phyloP scores from a whole-genome alignment of 2,888 invertebrate genomes.

The Leptinotarsa haldemani region DNA sequence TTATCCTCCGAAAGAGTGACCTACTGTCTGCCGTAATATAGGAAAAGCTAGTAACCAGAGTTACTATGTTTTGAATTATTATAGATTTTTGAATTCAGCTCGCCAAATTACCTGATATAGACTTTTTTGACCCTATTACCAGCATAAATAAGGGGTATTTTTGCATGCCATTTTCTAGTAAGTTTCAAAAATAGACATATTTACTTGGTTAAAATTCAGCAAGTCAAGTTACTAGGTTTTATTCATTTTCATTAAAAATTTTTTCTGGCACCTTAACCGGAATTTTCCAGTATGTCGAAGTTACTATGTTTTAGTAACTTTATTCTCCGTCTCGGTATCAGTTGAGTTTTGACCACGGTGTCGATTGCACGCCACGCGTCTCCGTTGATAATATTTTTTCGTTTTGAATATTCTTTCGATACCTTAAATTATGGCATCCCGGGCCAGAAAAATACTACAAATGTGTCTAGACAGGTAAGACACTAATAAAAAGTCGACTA shows the following conservation, averaged over 20 bases:
- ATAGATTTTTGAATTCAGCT: background rate
- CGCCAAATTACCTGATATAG: background rate
- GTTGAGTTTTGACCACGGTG: background rate
- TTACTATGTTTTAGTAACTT: background rate
- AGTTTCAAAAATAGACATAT: background rate
- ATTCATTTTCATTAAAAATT: background rate
- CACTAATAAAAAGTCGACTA: background rate
- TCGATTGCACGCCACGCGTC: background rate
- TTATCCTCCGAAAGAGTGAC: too few species aligned
- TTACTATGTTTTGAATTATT: constrained; percentile 7
- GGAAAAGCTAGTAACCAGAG: constrained; percentile 10
- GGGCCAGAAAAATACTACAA: constrained; percentile 3
- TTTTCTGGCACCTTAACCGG: background rate
- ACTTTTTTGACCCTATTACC: background rate
- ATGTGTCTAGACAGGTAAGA: background rate
- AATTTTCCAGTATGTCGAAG: background rate
- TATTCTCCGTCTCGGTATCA: background rate
- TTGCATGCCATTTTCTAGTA: background rate
- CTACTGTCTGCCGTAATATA: background rate
- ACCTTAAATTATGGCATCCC: background rate
- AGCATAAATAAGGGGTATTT: background rate
- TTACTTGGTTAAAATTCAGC: background rate
- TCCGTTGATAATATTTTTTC: background rate
- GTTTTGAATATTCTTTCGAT: background rate
- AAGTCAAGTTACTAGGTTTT: background rate